Conservation (phyloP, 2,113 vertebrate species). For the Oriolus oriolus region DNA sequence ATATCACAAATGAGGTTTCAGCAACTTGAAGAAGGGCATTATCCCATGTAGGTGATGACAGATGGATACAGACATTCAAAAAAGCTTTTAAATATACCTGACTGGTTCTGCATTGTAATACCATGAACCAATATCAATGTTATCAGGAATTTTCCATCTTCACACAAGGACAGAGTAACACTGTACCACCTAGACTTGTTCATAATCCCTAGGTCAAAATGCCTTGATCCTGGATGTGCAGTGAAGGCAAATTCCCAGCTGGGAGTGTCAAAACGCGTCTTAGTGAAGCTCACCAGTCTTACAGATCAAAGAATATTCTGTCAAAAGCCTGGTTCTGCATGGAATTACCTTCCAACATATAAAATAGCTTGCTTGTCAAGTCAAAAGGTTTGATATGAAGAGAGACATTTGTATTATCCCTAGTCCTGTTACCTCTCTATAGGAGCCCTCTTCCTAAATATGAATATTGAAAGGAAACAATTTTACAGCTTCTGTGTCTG, state of each 20-base stretch:
- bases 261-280: neutral
- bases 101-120: neutral
- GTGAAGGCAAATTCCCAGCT: neutral
- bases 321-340: neutral
- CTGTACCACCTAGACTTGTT: neutral
- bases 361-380: neutral
- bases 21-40: neutral
- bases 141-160: neutral
- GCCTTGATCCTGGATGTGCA: neutral
- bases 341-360: conserved; percentile 15
- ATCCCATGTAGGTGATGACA: neutral
- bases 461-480: conserved; percentile 7
- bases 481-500: neutral
- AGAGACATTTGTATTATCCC: conserved; percentile 15
- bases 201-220: conserved; percentile 3
- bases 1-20: neutral
- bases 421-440: neutral
- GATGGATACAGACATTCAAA: neutral
- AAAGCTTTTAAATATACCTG: neutral
- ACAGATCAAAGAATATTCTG: conserved; percentile 17
- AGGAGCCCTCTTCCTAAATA: neutral
- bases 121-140: neutral
- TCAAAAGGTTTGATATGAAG: neutral
- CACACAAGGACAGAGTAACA: neutral
- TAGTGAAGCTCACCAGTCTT: neutral